Percentiles rank a stretch among this genome's conserved stretches.
Conservation (phyloP, 2,797 vertebrate genomes). For the Mormyrus hasselquistii region DNA sequence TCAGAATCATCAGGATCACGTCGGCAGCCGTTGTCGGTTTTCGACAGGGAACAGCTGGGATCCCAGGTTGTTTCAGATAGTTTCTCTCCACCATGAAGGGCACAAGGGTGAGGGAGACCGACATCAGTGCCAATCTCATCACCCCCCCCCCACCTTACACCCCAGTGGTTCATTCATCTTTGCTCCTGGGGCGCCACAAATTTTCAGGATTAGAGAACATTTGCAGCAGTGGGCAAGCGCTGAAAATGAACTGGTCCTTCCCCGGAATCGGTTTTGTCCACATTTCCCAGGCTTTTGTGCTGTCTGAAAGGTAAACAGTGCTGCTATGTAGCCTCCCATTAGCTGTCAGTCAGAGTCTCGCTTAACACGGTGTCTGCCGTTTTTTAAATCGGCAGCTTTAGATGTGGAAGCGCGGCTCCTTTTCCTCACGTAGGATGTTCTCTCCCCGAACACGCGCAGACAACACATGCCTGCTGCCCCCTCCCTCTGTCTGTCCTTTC, state of each 20-base stretch:
- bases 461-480: background rate
- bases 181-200: background rate
- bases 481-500: background rate
- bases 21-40: conserved; percentile 11
- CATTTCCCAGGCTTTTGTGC: background rate
- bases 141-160: background rate
- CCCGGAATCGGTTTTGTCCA: background rate
- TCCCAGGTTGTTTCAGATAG: conserved; percentile 23
- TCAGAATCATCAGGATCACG: conserved; percentile 13
- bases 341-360: background rate
- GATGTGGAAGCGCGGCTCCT: background rate
- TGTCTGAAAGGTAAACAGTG: background rate
- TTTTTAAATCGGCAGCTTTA: background rate
- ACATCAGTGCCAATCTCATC: background rate
- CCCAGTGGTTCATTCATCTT: conserved; percentile 29
- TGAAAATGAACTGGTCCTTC: background rate
- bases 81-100: background rate
- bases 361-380: background rate
- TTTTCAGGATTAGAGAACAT: background rate
- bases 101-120: background rate
- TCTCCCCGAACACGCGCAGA: background rate
- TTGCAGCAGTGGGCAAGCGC: background rate
- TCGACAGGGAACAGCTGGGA: conserved; percentile 18
- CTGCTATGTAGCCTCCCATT: background rate
- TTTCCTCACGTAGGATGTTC: background rate